Conservation (phyloP, 2,888 invertebrate genomes). For the Dryobota labecula region DNA sequence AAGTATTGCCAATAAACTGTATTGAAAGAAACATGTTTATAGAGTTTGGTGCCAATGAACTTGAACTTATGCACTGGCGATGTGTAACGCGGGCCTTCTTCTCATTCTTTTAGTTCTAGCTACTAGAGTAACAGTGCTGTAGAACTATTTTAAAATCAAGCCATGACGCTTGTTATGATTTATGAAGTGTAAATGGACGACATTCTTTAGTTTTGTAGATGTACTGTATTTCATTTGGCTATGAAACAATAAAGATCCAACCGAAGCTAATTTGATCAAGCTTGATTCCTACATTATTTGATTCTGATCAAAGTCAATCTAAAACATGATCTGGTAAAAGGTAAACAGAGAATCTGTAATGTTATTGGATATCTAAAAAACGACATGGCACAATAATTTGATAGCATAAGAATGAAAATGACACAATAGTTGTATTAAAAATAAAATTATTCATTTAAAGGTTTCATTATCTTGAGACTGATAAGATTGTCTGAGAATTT, state of each 20-base stretch:
- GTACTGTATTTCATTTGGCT: background rate
- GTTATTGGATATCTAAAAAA: background rate
- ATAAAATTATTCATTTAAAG: background rate
- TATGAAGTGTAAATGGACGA: background rate
- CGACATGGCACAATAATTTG: background rate
- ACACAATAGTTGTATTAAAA: background rate
- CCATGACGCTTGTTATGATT: background rate
- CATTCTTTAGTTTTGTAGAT: background rate
- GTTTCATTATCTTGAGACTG: slow-evolving; percentile 34
- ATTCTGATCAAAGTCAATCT: background rate
- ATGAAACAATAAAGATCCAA: background rate
- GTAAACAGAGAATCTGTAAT: background rate
- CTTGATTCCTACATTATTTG: background rate
- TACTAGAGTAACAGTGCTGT: background rate
- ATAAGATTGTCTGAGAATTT: slow-evolving; percentile 47
- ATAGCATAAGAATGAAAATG: background rate
- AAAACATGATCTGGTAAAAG: background rate
- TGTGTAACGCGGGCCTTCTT: background rate
- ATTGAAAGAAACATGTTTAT: slow-evolving; percentile 17
- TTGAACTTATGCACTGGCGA: slow-evolving; percentile 8
- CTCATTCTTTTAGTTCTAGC: background rate
- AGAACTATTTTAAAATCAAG: background rate
- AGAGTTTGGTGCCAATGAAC: slow-evolving; percentile 37
- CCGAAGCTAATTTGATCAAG: background rate
- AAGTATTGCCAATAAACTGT: background rate